Base-by-base conservation (phyloP, 2,888 invertebrate species). In the Choreutis nemorana region DNA sequence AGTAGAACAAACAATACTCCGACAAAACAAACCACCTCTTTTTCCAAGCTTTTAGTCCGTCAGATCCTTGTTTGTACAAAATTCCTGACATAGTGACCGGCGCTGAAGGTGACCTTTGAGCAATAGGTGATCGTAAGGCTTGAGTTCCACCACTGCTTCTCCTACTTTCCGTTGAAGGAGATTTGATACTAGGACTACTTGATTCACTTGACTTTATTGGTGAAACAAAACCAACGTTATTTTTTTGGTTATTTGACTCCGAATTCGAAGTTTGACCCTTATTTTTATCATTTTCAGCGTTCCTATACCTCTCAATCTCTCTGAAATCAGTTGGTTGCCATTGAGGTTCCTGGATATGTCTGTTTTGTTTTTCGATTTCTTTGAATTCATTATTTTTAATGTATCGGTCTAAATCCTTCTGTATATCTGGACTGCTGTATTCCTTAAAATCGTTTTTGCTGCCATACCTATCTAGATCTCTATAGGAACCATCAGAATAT, bases 11-110 rank as follows among this genome's bases (percentile, higher is more conserved):
- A 56, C 94, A 94, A 65, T 92, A 95, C 61, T 96, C 94, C 15
- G 94, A 91, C 31, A 96, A 80, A 22, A 96, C 95, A 73, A 94
- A 95, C 95, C 95, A 96, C 35, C 95, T 84, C 58, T 91, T 93
- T 58, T 94, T 90, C 95, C 96, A 96, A 23, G 94, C 86, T 83
- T 94, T 95, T 2, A 96, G 79, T 4, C 94, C 94, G 53, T 94
- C 93, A 18, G 93, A 93, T 29, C 95, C 95, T 75, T 95, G 93
- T 57, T 95, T 94, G 64, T 93, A 90, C 27, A 96, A 77, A 88
- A 95, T 93, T 11, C 95, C 95, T 43, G 91, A 87, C 50, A 92
- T 83, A 1, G 92, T 86, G 5, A 95, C 93, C 4, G 91, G 89
- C 1, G 94, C 90, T 23, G 91, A 85, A n/a, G 87, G 82, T 33